Conservation (phyloP, 2,797 vertebrate genomes). For the Sebastes minor region DNA sequence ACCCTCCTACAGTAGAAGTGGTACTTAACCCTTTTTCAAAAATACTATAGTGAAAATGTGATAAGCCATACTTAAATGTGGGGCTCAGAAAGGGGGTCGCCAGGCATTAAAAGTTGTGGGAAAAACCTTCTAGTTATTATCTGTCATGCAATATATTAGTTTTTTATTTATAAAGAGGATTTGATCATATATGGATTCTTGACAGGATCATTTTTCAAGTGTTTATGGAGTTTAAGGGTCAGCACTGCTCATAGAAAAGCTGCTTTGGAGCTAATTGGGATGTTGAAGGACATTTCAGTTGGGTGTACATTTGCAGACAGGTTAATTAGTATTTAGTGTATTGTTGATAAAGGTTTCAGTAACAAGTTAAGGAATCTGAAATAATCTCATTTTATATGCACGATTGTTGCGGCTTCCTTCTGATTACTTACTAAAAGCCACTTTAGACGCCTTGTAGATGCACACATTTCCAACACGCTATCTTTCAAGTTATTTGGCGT, state of each 20-base stretch:
- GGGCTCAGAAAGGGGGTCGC: background rate
- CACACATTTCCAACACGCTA: too few species aligned
- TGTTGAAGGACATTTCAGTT: background rate
- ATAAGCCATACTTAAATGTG: background rate
- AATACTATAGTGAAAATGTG: background rate
- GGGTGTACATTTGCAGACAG: background rate
- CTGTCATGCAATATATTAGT: background rate
- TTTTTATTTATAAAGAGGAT: background rate
- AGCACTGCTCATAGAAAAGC: rapidly evolving
- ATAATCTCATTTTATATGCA: background rate
- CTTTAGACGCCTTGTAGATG: too few species aligned
- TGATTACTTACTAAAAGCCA: too few species aligned
- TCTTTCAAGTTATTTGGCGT: background rate
- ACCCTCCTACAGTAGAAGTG: too few species aligned
- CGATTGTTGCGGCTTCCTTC: too few species aligned
- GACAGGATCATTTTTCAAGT: background rate
- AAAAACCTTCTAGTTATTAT: background rate
- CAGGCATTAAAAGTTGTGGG: background rate
- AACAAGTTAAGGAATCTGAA: background rate
- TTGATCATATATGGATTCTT: background rate
- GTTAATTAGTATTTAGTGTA: background rate
- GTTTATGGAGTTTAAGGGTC: background rate
- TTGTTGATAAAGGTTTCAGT: background rate
- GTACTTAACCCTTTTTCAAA: background rate
- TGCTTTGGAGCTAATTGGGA: background rate